phyloP scores from a whole-genome alignment of 2,113 vertebrate species.

The Megaceryle torquata region DNA sequence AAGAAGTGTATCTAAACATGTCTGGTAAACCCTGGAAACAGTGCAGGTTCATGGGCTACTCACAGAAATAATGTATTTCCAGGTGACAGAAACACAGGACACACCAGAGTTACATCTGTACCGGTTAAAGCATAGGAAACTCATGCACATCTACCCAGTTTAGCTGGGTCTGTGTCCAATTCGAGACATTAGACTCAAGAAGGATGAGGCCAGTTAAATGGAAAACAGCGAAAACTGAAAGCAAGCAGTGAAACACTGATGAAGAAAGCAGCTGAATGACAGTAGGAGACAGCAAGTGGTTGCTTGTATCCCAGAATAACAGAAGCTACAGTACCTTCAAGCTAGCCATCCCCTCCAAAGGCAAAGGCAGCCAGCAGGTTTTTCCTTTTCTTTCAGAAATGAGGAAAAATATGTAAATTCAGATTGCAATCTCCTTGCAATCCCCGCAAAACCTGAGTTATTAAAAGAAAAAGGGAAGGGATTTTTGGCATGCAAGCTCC shows the following conservation, averaged over 20 bases:
- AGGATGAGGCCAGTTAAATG: accelerated
- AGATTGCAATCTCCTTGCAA: not conserved
- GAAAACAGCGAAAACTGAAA: not conserved
- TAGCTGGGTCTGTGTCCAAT: not conserved
- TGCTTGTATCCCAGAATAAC: not conserved
- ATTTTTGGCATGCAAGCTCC: constrained; percentile 51
- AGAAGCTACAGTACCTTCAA: not conserved
- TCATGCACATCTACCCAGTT: accelerated
- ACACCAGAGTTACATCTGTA: not conserved
- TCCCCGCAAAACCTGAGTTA: not conserved
- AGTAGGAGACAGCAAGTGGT: accelerated
- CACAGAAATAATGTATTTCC: not conserved
- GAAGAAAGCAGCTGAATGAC: not conserved
- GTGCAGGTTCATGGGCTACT: not conserved
- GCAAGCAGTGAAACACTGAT: accelerated
- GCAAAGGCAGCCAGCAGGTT: not conserved
- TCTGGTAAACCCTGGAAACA: accelerated
- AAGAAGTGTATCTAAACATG: not conserved
- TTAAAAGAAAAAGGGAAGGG: not conserved
- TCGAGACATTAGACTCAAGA: not conserved
- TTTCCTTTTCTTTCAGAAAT: not conserved
- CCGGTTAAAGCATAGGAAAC: not conserved
- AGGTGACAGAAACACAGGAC: not conserved
- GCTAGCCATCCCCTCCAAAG: not conserved
- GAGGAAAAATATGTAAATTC: not conserved